Evolutionary conservation across 1,140 invertebrate genomes (phyloP).

Genomic region (Euwallacea similis): DNA sequence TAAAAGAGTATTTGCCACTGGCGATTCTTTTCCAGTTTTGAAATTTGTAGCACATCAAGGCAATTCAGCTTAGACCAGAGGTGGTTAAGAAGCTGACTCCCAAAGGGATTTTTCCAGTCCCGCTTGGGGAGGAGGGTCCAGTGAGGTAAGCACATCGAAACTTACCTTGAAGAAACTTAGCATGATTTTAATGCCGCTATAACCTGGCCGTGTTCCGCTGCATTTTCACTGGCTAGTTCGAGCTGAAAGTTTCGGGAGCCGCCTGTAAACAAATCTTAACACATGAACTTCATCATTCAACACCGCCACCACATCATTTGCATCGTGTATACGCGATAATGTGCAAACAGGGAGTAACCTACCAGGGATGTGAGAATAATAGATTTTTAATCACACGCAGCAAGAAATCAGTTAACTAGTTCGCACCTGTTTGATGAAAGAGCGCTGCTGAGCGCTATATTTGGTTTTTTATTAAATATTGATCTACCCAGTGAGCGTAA

Average conservation of each 20-base stretch:
- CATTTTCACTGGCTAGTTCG: neutral
- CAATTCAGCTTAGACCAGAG: constrained; percentile 83
- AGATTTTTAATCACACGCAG: too few relatives aligned
- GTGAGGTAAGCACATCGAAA: constrained; percentile 14
- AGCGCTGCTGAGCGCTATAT: constrained; percentile 7
- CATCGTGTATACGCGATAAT: neutral
- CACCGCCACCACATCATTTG: neutral
- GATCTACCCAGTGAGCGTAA: constrained; percentile 23
- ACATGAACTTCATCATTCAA: neutral
- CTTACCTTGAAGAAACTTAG: constrained; percentile 21
- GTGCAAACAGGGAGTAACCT: neutral
- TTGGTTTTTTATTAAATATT: constrained; percentile 26
- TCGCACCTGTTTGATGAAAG: neutral
- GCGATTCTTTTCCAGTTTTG: neutral
- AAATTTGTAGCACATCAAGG: constrained; percentile 61
- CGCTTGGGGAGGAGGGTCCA: constrained; percentile 61
- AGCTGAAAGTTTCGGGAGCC: neutral
- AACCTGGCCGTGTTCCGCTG: neutral
- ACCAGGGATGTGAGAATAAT: too few relatives aligned
- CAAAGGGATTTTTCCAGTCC: constrained; percentile 81
- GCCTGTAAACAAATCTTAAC: constrained; percentile 1
- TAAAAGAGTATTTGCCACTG: neutral
- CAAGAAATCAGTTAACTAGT: neutral
- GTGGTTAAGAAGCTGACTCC: constrained; percentile 87
- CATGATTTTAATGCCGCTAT: neutral